Evolutionary conservation across 2,888 invertebrate genomes (phyloP).

Genomic region (Spialia ferax): DNA sequence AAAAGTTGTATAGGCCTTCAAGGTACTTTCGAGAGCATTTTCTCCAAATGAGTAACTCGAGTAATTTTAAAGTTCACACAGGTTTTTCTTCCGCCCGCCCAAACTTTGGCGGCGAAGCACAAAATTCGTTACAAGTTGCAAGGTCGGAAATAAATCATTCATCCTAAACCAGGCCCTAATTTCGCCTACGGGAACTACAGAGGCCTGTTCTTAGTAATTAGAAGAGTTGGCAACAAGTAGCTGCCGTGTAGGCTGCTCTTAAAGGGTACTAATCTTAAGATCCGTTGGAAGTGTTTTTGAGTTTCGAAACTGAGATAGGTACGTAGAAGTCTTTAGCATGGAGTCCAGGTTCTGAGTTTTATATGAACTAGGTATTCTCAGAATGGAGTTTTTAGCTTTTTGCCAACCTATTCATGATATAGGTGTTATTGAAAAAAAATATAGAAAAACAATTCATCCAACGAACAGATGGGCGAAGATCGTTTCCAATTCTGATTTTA

Average conservation of each 20-base stretch:
- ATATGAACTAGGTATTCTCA: too few species aligned
- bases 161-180: slow-evolving; percentile 50
- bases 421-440: too few species aligned
- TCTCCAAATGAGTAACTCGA: slow-evolving; percentile 3
- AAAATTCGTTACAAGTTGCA: slow-evolving; percentile 31
- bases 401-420: too few species aligned
- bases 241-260: slow-evolving; percentile 14
- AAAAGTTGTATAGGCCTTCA: not conserved
- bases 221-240: slow-evolving; percentile 56
- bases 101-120: slow-evolving; percentile 17
- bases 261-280: slow-evolving; percentile 5
- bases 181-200: slow-evolving; percentile 52
- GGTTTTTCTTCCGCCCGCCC: slow-evolving; percentile 9
- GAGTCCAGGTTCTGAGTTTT: too few species aligned
- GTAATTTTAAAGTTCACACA: slow-evolving; percentile 3
- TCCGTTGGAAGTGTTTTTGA: not conserved
- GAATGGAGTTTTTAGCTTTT: too few species aligned
- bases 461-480: too few species aligned
- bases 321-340: too few species aligned
- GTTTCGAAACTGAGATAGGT: not conserved
- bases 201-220: slow-evolving; percentile 49
- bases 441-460: too few species aligned
- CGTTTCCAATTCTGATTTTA: too few species aligned
- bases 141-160: slow-evolving; percentile 51
- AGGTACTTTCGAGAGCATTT: not conserved